A percentile compares a stretch with the other conserved stretches of the same genome.
Conservation (phyloP, 1,140 invertebrate genomes). For the Drosophila auraria region DNA sequence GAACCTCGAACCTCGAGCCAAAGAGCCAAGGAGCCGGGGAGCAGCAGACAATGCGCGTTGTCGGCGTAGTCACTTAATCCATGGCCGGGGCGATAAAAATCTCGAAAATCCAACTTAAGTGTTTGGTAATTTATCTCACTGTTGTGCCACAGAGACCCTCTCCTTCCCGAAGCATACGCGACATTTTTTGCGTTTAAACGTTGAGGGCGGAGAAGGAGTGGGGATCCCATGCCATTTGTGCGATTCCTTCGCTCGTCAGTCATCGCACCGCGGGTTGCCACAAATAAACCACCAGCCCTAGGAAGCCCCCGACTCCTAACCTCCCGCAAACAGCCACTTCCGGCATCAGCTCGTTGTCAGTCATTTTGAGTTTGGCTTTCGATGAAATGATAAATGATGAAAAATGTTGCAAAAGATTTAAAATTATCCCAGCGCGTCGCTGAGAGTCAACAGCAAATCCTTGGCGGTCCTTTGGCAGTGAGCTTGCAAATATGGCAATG, state of each 20-base stretch:
- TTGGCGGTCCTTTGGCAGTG: constrained; percentile 41
- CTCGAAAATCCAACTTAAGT: constrained; percentile 85
- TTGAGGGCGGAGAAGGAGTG: not conserved
- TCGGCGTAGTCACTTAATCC: constrained; percentile 80
- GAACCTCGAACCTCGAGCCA: constrained; percentile 3
- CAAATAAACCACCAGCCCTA: constrained; percentile 55
- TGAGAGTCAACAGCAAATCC: constrained; percentile 71
- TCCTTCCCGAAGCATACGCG: constrained; percentile 44
- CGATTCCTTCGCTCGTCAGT: constrained; percentile 58
- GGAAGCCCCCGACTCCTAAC: not conserved
- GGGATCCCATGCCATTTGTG: constrained; percentile 23
- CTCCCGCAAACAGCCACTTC: constrained; percentile 14
- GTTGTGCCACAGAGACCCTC: constrained; percentile 26
- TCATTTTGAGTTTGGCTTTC: constrained; percentile 80
- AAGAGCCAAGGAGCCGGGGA: not conserved
- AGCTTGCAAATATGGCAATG: constrained; percentile 69
- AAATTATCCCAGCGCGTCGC: constrained; percentile 73
- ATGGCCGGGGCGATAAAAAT: constrained; percentile 81
- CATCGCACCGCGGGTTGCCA: constrained; percentile 61
- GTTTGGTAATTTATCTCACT: constrained; percentile 84
- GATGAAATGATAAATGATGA: constrained; percentile 85
- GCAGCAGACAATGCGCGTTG: constrained; percentile 38
- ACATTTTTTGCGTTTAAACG: constrained; percentile 69
- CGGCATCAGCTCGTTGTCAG: constrained; percentile 82
- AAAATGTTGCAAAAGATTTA: constrained; percentile 83